Conservation (phyloP, 2,113 vertebrate species). For the Nesogale talazaci region DNA sequence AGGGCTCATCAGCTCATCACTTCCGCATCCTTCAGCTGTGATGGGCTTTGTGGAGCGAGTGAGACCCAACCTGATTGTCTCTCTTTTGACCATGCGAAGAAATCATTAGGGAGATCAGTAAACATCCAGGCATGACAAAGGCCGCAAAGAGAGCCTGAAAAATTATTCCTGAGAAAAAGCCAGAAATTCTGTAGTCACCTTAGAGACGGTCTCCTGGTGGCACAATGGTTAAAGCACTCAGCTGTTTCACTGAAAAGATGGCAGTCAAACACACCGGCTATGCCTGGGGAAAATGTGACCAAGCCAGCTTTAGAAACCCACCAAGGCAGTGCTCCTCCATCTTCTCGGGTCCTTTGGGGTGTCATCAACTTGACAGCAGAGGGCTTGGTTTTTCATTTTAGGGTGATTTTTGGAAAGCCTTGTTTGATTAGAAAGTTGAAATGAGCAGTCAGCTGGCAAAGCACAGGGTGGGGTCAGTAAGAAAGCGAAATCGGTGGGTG, state of each 20-base stretch:
- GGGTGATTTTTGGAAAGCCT: no score
- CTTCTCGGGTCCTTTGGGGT: background rate
- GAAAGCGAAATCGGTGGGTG: background rate
- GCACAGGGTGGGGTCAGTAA: background rate
- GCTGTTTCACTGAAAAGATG: no score
- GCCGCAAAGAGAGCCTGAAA: slow-evolving; percentile 13
- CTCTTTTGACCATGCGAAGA: slow-evolving; percentile 13
- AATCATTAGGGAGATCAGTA: slow-evolving; percentile 4
- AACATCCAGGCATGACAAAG: background rate
- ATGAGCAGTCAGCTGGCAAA: background rate
- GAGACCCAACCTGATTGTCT: background rate
- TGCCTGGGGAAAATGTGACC: background rate
- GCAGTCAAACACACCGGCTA: no score
- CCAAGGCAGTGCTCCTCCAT: background rate
- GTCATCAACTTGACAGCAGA: background rate
- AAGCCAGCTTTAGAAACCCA: background rate
- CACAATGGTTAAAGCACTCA: no score
- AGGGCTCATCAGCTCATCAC: background rate
- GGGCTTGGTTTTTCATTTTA: background rate
- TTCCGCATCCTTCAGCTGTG: background rate
- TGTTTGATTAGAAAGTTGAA: slow-evolving; percentile 37
- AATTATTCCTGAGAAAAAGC: slow-evolving; percentile 14
- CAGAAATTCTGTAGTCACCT: slow-evolving; percentile 35
- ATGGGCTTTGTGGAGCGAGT: slow-evolving; percentile 21
- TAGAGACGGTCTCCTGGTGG: background rate